A percentile compares a stretch with the other conserved stretches of the same genome.
phyloP scores from a whole-genome alignment of 2,113 vertebrate genomes.

The Brachirus orientalis region DNA sequence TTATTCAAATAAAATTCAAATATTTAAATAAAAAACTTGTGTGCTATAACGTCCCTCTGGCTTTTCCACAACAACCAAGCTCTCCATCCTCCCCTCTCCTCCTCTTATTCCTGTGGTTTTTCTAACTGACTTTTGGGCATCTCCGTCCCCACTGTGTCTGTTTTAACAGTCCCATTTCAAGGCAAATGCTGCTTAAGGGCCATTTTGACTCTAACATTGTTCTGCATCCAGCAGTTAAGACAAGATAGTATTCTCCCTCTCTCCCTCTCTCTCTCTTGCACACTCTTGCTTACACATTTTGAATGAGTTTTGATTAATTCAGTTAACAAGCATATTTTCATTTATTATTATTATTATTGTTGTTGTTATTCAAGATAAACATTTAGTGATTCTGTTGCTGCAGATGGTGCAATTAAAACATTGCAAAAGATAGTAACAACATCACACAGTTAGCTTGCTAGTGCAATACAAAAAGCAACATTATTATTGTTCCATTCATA shows the following conservation, averaged over 20 bases:
- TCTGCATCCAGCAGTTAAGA: constrained; percentile 35
- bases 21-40: constrained; percentile 54
- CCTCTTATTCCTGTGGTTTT: constrained; percentile 9
- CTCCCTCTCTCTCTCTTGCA: neutral
- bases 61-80: constrained; percentile 29
- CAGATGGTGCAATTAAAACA: too few relatives aligned
- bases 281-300: neutral
- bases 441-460: too few relatives aligned
- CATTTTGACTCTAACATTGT: constrained; percentile 24
- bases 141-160: constrained; percentile 27
- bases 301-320: too few relatives aligned
- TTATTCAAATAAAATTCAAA: constrained; percentile 63
- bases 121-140: constrained; percentile 15
- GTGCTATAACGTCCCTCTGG: constrained; percentile 41
- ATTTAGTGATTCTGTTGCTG: too few relatives aligned
- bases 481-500: neutral
- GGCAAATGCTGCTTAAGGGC: constrained; percentile 38
- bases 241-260: neutral
- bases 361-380: too few relatives aligned
- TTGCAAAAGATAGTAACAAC: too few relatives aligned
- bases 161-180: constrained; percentile 43
- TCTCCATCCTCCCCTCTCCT: constrained; percentile 7
- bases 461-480: neutral
- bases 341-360: too few relatives aligned
- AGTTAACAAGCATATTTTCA: too few relatives aligned